These are phyloP conservation scores for Cyclina sinensis DNA, from an alignment of 1,140 invertebrate genomes.

Conservation along the genomic window DNA sequence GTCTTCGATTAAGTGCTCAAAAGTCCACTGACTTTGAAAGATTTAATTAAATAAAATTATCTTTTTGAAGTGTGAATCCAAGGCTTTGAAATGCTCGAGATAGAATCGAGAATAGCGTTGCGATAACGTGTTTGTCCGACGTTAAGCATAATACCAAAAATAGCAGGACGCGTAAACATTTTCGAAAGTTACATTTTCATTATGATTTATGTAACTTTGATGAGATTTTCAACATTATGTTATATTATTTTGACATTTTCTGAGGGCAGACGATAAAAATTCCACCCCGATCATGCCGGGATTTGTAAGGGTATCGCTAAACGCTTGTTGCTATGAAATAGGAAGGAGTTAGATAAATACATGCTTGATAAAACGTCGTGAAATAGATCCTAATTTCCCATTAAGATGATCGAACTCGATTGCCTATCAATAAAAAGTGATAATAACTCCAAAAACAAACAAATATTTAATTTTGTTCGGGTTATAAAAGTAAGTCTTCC, in stretches of 20 bases:
- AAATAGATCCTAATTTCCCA: constrained; percentile 50
- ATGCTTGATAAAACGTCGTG: not conserved
- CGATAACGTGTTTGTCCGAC: too few relatives aligned
- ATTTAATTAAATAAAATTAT: constrained; percentile 61
- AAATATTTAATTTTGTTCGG: constrained; percentile 34
- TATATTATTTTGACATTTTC: not conserved
- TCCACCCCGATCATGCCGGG: not conserved
- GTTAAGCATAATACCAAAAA: not conserved
- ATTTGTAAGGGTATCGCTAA: not conserved
- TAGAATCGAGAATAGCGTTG: not conserved
- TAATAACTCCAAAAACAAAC: constrained; percentile 41
- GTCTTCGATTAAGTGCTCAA: not conserved
- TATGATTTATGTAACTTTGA: not conserved
- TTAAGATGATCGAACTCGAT: constrained; percentile 48
- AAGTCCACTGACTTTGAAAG: constrained; percentile 12
- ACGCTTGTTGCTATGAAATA: constrained; percentile 4
- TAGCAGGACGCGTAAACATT: too few relatives aligned
- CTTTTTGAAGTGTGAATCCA: constrained; percentile 56
- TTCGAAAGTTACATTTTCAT: not conserved
- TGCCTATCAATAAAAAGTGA: constrained; percentile 64
- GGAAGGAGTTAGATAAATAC: constrained; percentile 15
- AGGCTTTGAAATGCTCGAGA: constrained; percentile 25
- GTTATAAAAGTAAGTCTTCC: not conserved
- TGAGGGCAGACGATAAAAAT: constrained; percentile 2
- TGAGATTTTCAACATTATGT: not conserved